phyloP scores from a whole-genome alignment of 2,113 vertebrate species.

The Naja naja region DNA sequence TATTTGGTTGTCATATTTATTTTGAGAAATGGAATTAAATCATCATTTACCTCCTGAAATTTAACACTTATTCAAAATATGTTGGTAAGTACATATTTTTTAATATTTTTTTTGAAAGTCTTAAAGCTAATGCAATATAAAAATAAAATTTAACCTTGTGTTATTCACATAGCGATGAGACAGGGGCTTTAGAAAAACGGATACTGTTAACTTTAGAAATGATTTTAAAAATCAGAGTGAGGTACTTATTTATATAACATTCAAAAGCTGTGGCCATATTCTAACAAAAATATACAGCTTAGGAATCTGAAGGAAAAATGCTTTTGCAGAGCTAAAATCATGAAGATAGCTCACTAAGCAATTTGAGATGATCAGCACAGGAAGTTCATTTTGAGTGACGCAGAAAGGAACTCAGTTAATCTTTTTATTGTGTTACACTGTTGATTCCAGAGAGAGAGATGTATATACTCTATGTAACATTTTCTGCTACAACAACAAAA shows the following conservation, averaged over 20 bases:
- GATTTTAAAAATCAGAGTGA: background rate
- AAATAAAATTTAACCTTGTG: slow-evolving; percentile 25
- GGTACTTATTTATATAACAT: background rate
- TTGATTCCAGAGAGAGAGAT: background rate
- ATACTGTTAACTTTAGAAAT: slow-evolving; percentile 1
- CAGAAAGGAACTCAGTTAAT: background rate
- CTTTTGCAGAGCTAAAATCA: background rate
- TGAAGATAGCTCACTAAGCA: background rate
- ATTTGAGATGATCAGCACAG: background rate
- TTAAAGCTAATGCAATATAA: background rate
- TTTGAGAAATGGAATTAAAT: background rate
- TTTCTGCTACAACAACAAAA: background rate
- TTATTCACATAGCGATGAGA: slow-evolving; percentile 45
- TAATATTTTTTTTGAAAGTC: background rate
- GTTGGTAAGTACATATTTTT: background rate
- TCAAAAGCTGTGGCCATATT: slow-evolving; percentile 21
- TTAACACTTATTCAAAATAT: background rate
- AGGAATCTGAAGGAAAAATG: background rate
- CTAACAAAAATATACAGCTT: background rate
- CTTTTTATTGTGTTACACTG: background rate
- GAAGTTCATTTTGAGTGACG: background rate
- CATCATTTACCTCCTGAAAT: background rate
- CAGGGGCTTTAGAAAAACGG: slow-evolving; percentile 31
- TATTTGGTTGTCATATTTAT: background rate
- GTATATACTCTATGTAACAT: background rate